Conservation (phyloP, 2,113 vertebrate genomes). For the Trachemys scripta region DNA sequence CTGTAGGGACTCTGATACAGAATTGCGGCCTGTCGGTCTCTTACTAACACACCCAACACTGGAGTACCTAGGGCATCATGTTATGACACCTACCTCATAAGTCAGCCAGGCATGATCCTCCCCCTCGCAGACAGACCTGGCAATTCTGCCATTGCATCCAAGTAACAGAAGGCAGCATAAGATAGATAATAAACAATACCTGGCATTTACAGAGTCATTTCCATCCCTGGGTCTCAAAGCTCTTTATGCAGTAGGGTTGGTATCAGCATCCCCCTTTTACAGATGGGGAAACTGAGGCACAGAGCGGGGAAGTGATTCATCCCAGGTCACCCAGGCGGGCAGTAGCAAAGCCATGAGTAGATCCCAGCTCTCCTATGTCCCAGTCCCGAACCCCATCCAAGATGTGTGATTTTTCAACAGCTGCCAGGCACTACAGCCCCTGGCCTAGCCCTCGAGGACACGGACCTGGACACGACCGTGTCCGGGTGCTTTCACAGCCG, state of each 20-base stretch:
- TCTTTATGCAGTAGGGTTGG: fast-evolving
- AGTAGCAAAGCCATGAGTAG: background rate
- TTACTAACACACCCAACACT: fast-evolving
- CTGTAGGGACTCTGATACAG: background rate
- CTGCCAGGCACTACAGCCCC: background rate
- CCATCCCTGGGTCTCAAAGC: background rate
- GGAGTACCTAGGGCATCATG: fast-evolving
- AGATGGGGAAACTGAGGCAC: background rate
- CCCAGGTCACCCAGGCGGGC: fast-evolving
- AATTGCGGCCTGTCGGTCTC: background rate
- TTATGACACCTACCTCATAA: fast-evolving
- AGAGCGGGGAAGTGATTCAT: background rate
- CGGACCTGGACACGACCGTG: background rate
- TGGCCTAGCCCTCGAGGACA: background rate
- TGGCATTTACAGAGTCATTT: background rate
- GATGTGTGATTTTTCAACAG: background rate
- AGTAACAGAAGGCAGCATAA: background rate
- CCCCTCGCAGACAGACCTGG: background rate
- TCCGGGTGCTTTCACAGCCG: background rate
- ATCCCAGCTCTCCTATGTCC: background rate
- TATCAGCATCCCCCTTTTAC: background rate
- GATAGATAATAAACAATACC: fast-evolving
- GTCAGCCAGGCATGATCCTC: background rate
- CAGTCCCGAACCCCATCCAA: fast-evolving
- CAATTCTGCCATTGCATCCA: background rate